Evolutionary conservation across 1,140 invertebrate species (phyloP), one percentile per base, ranked within the genome.

Genomic region (Lordiphosa clarofinis): DNA sequence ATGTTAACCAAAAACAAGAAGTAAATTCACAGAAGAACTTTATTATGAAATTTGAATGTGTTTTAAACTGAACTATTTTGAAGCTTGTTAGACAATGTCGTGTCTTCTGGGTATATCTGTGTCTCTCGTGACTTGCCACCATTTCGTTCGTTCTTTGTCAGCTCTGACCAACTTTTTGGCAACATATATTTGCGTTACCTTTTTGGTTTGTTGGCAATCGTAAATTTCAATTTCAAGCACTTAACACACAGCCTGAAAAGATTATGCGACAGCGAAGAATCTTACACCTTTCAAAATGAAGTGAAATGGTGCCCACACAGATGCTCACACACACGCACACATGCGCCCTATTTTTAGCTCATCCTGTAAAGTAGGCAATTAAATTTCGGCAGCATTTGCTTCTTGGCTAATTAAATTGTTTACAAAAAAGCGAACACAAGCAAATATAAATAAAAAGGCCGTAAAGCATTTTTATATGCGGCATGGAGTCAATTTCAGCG

Each of bases 351-450:
- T 31, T 11, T 46, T 19, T 46, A 12, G 43, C 21, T 28, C 4
- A 46, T 2, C 44, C 15, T 19, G 58, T 31, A 49, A 40, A 39
- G 37, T 33, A 31, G 12, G 56, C 49, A 46, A 60, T 56, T 75
- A 63, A 62, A 58, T 68, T 49, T 55, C 65, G 44, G 61, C 64
- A 61, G 56, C 43, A 72, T 60, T 50, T 70, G 62, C 75, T 72
- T 71, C 42, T 81, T 68, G 73, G 73, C 67, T 82, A 81, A 81
- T 82, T 82, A 79, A 79, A 79, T 82, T 79, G 76, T 82, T 75
- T 61, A 75, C 73, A 81, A 65, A 70, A 67, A 56, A 65, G 21
- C 42, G 10, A 8, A 33, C 7, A 24, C 3, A 43, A 4, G 12
- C 9, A 24, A 12, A 44, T n/a, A 21, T 44, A 49, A 59, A 69